Evolutionary conservation across 1,140 invertebrate species (phyloP).

Genomic region (Sminthurinus signatus): DNA sequence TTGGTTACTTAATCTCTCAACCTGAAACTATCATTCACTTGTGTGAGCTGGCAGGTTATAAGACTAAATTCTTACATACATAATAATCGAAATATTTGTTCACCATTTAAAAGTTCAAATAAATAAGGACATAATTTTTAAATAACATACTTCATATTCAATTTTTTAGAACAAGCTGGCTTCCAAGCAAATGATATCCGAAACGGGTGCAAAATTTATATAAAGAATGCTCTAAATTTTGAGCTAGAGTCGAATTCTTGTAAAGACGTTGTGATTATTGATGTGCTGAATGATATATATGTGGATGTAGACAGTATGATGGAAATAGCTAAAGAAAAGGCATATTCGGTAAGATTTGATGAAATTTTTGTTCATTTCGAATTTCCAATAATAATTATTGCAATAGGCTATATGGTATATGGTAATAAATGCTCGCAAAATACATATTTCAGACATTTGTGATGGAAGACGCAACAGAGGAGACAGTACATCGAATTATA

Average conservation of each 20-base stretch:
- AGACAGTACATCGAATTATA: background rate
- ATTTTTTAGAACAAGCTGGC: background rate
- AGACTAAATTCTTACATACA: no score
- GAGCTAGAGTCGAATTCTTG: background rate
- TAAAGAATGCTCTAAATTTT: background rate
- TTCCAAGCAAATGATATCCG: background rate
- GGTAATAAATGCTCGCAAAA: no score
- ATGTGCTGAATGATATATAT: background rate
- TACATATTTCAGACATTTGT: conserved; percentile 3
- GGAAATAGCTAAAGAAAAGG: background rate
- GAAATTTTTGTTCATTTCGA: no score
- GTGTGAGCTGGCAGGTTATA: background rate
- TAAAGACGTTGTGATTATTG: background rate
- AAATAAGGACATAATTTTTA: no score
- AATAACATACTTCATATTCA: no score
- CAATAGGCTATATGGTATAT: no score
- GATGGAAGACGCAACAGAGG: background rate
- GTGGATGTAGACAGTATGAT: background rate
- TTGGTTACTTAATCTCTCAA: conserved; percentile 1
- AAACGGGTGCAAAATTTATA: background rate
- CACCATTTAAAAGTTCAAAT: no score
- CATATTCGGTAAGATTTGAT: background rate
- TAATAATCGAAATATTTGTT: no score
- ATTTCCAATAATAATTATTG: no score
- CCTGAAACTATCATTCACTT: background rate